phyloP scores from a whole-genome alignment of 2,888 invertebrate genomes.

The Nemoura dubitans region DNA sequence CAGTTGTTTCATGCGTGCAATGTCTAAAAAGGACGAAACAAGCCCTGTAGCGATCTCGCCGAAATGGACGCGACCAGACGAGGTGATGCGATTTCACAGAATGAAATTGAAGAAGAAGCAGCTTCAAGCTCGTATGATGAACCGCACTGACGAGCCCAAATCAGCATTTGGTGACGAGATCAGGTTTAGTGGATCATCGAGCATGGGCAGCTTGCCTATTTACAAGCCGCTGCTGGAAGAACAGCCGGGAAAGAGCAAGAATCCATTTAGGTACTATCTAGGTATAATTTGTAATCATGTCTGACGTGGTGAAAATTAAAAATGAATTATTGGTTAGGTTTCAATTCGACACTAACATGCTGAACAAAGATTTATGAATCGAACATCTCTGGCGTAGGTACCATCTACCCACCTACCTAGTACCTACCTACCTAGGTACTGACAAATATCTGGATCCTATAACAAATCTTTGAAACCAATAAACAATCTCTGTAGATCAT shows the following conservation, averaged over 20 bases:
- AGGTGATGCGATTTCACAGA: constrained; percentile 78
- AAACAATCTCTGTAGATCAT: too few species aligned
- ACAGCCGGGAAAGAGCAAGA: constrained; percentile 74
- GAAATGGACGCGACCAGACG: constrained; percentile 66
- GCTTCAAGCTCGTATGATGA: constrained; percentile 73
- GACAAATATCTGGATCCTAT: too few species aligned
- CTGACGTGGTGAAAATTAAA: too few species aligned
- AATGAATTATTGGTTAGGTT: too few species aligned
- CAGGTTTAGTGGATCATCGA: neutral
- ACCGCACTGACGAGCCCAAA: constrained; percentile 54
- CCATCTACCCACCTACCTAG: too few species aligned
- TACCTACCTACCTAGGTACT: too few species aligned
- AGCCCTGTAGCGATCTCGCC: neutral
- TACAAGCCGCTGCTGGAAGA: constrained; percentile 64
- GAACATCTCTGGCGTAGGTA: too few species aligned
- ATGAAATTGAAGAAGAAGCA: constrained; percentile 80
- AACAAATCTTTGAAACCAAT: too few species aligned
- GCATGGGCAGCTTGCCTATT: neutral
- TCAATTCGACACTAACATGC: too few species aligned
- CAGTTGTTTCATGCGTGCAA: constrained; percentile 8
- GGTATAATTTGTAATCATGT: too few species aligned
- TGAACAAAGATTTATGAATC: too few species aligned
- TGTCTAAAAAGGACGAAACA: neutral
- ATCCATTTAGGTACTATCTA: constrained; percentile 73
- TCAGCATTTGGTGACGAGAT: constrained; percentile 52